Conservation (phyloP, 2,888 invertebrate genomes). For the Aporophyla nigra region DNA sequence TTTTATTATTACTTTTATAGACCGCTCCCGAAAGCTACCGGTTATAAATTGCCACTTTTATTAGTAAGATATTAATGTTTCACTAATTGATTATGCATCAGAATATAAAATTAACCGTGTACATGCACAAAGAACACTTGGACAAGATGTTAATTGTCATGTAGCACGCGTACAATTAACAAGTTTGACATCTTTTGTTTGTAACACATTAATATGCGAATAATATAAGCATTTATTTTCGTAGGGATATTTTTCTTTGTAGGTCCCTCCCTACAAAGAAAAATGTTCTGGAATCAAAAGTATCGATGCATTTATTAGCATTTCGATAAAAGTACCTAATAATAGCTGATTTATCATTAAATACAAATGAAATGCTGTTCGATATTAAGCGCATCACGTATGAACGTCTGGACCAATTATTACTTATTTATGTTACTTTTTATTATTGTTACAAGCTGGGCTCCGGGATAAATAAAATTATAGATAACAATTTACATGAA, state of each 20-base stretch:
- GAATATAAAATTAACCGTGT: conserved; percentile 4
- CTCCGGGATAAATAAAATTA: too few relatives aligned
- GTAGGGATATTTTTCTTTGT: background rate
- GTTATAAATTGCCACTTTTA: background rate
- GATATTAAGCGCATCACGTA: too few relatives aligned
- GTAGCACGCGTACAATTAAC: background rate
- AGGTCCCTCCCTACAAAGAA: too few relatives aligned
- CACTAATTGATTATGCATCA: background rate
- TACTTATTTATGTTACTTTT: too few relatives aligned
- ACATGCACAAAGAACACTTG: background rate
- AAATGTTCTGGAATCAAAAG: background rate
- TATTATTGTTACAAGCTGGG: too few relatives aligned
- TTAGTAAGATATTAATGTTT: background rate
- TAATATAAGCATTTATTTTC: conserved; percentile 8
- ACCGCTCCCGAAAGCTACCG: background rate
- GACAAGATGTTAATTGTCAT: conserved; percentile 7
- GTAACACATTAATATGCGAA: background rate
- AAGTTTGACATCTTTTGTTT: conserved; percentile 1
- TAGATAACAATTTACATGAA: too few relatives aligned
- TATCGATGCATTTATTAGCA: too few relatives aligned
- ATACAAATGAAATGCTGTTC: too few relatives aligned
- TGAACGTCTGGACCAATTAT: too few relatives aligned
- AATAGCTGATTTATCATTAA: background rate
- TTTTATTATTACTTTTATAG: background rate
- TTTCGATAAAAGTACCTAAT: background rate